Evolutionary conservation across 2,113 vertebrate species (phyloP).

Genomic region (Amblyopsis rosae): DNA sequence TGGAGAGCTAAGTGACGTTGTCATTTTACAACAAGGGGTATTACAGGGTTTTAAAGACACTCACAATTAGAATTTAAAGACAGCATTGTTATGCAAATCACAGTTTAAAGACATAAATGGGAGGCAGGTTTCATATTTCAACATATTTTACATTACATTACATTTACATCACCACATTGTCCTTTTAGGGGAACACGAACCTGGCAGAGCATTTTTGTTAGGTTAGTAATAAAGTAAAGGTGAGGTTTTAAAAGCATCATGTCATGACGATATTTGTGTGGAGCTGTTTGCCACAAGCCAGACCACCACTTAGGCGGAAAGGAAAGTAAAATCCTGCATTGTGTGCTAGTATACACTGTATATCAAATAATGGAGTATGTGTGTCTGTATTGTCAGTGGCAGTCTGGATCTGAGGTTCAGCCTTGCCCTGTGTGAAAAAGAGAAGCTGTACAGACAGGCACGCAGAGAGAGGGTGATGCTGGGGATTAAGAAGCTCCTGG

Average conservation of each 20-base stretch:
- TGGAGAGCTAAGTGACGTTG: no score
- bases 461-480: conserved; percentile 84
- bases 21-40: no score
- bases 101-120: not conserved
- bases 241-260: not conserved
- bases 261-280: not conserved
- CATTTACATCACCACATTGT: not conserved
- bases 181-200: conserved; percentile 9
- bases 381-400: conserved; percentile 71
- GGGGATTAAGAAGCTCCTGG: conserved; percentile 86
- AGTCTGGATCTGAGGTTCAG: conserved; percentile 92
- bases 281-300: not conserved
- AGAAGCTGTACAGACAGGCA: conserved; percentile 86
- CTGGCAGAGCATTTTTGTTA: not conserved
- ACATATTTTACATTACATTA: not conserved
- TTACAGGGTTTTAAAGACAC: no score
- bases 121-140: not conserved
- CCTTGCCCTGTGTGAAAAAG: conserved; percentile 89
- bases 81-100: not conserved
- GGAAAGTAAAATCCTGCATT: no score
- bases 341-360: no score
- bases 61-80: conserved; percentile 14
- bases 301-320: not conserved
- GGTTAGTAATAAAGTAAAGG: not conserved
- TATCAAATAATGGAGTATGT: no score